Base-by-base conservation (phyloP, 2,888 invertebrate species). In the Mythimna pallens region DNA sequence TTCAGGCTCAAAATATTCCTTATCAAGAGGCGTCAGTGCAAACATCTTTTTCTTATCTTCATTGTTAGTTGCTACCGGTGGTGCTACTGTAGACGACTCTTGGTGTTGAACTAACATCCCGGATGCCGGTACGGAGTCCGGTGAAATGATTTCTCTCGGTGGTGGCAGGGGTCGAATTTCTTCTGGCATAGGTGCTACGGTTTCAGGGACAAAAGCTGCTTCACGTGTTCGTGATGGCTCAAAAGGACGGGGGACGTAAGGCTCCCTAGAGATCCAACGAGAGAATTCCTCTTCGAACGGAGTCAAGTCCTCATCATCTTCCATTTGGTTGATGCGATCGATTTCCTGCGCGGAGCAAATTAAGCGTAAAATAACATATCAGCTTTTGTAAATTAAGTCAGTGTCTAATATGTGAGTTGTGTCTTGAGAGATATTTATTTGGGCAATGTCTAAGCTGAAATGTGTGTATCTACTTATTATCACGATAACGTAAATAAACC, bases 21-120 rank as follows among this genome's bases (percentile, higher is more conserved):
- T 86, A 54, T 93, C 93, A 8, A 86, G 78, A 12, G 93, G 93
- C 14, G 93, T 92, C 8, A 92, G 82, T 0, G 93, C 93, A 70
- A 93, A 93, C 5, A 73, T 62, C 10, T 85, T 88, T 25, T 85
- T 83, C 34, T 74, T 78, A 30, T 78, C 68, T 0, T 85, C 75
- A 9, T 63, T n/a, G 20, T 61, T 58, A 0, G 5, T 61, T 5
- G 34, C 20, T 9, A 14, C 40, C 30, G 59, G 9, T 50, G 74
- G 22, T 25, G 10, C 10, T n/a, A 36, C 34, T 34, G 64, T 47
- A 36, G 62, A 47, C 12, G 50, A 22, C 20, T 70, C 59, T 4
- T 40, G 64, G 14, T 20, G 9, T 22, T 61, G 40, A 10, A 36
- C n/a, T 1, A 25, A 25, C 14, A 36, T 36, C 40, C 30, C 22